Conservation (phyloP, 2,888 invertebrate species). For the Ligdia adustata region DNA sequence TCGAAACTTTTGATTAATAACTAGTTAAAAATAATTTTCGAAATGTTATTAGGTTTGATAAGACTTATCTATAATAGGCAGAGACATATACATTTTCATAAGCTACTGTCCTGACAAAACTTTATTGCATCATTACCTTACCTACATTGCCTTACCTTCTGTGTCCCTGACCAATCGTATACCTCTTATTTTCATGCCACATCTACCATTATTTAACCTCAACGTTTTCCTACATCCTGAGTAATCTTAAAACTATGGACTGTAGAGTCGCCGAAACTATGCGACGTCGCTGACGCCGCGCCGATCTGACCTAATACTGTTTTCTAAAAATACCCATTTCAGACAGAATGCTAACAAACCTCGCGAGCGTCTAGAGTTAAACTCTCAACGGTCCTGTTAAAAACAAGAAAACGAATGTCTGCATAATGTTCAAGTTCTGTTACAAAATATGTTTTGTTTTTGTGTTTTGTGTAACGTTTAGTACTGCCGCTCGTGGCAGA, state of each 20-base stretch:
- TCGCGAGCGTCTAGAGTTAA: constrained; percentile 46
- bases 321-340: constrained; percentile 77
- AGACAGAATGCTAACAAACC: constrained; percentile 59
- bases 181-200: constrained; percentile 14
- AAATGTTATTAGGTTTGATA: too few relatives aligned
- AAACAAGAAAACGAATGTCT: constrained; percentile 17
- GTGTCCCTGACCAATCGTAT: too few relatives aligned
- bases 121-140: too few relatives aligned
- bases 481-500: constrained; percentile 35
- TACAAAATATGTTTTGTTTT: constrained; percentile 6
- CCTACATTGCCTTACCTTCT: too few relatives aligned
- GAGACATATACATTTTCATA: too few relatives aligned
- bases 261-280: constrained; percentile 38
- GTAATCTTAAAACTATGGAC: constrained; percentile 16
- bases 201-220: neutral
- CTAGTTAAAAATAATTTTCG: too few relatives aligned
- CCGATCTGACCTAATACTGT: constrained; percentile 72
- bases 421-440: constrained; percentile 38
- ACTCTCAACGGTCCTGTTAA: constrained; percentile 32
- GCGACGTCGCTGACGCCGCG: constrained; percentile 31
- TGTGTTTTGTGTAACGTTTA: constrained; percentile 40
- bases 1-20: too few relatives aligned
- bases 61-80: too few relatives aligned
- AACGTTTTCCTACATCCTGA: constrained; percentile 1
- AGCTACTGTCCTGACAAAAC: too few relatives aligned